Percentiles rank a stretch among this genome's conserved stretches.
These are phyloP conservation scores for Antidorcas marsupialis DNA, from an alignment of 2,113 vertebrate species.

Conservation along the genomic window DNA sequence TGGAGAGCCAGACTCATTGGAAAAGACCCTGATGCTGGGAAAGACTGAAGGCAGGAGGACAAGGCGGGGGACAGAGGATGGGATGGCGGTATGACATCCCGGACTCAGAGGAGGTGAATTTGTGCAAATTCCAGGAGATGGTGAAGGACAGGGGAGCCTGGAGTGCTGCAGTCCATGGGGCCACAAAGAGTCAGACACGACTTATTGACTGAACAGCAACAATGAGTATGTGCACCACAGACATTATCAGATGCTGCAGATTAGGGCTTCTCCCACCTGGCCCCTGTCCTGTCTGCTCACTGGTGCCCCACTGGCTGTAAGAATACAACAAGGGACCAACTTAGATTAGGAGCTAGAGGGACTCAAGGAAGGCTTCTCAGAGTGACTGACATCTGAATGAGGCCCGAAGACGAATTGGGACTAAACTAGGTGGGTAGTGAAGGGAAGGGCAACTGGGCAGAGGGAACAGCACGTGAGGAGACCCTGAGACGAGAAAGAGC, in stretches of 20 bases:
- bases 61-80: neutral
- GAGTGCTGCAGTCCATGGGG: neutral
- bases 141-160: neutral
- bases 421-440: neutral
- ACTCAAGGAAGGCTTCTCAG: neutral
- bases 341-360: neutral
- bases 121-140: neutral
- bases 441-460: neutral
- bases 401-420: neutral
- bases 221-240: neutral
- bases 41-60: neutral
- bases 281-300: neutral
- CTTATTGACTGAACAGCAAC: neutral
- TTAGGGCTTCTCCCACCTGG: fast-evolving
- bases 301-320: no score
- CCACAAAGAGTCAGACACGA: neutral
- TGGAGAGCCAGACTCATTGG: neutral
- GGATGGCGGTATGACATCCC: neutral
- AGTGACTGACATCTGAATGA: neutral
- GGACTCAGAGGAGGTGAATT: neutral
- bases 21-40: neutral
- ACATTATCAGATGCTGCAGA: no score
- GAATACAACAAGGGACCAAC: neutral
- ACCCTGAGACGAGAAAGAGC: neutral
- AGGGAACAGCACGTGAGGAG: neutral